These are phyloP conservation scores for Calonectris borealis DNA, from an alignment of 2,113 vertebrate species.

Conservation along the genomic window DNA sequence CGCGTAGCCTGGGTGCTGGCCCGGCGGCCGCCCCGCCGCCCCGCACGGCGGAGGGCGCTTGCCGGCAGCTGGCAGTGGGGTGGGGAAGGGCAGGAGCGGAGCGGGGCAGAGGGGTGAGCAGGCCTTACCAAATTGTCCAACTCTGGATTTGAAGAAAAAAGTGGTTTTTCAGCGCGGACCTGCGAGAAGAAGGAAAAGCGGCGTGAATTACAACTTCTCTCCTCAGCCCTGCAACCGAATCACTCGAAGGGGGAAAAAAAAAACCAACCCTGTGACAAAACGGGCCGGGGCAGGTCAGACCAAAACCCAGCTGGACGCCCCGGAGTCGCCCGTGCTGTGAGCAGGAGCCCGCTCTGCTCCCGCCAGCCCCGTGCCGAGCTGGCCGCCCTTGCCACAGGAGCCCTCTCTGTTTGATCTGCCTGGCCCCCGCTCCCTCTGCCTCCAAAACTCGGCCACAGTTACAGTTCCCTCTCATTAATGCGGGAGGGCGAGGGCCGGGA, in stretches of 20 bases:
- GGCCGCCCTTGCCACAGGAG: no score
- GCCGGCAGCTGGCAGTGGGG: neutral
- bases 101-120: neutral
- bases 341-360: no score
- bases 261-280: no score
- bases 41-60: neutral
- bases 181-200: constrained; percentile 58
- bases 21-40: neutral
- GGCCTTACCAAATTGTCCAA: constrained; percentile 99
- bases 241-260: neutral
- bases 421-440: no score
- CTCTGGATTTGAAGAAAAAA: constrained; percentile 99
- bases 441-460: no score
- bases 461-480: no score
- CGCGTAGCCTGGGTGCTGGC: neutral
- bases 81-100: neutral
- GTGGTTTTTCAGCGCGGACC: constrained; percentile 98
- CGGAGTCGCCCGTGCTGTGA: no score
- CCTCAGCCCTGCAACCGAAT: neutral
- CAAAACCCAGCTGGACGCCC: no score
- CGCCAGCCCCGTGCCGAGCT: no score
- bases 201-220: neutral
- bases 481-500: no score
- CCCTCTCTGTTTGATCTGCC: no score
- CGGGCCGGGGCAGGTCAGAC: no score